Evolutionary conservation across 2,888 invertebrate species (phyloP).

Genomic region (Cephus sareptanus): DNA sequence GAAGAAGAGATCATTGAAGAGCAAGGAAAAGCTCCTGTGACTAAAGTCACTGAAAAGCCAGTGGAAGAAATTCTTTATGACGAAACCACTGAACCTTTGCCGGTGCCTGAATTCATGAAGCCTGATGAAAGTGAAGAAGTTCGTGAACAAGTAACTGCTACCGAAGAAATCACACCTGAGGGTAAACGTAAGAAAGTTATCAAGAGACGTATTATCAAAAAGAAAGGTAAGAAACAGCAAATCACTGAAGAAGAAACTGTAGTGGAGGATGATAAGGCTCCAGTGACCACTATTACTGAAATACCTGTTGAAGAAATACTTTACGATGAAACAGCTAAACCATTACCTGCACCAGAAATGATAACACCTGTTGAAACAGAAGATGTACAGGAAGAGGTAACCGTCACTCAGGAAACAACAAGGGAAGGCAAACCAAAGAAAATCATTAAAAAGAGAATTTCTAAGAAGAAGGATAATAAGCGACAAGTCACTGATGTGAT

Average conservation of each 20-base stretch:
- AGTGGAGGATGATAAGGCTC: constrained; percentile 53
- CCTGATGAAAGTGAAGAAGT: constrained; percentile 51
- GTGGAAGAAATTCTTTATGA: constrained; percentile 43
- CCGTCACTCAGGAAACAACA: constrained; percentile 20
- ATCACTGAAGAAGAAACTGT: constrained; percentile 49
- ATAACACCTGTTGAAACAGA: constrained; percentile 14
- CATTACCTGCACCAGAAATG: constrained; percentile 43
- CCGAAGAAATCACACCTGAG: constrained; percentile 49
- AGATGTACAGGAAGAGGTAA: constrained; percentile 61
- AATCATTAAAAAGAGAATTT: constrained; percentile 62
- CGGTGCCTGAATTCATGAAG: constrained; percentile 27
- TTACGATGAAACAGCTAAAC: constrained; percentile 26
- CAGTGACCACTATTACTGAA: constrained; percentile 61
- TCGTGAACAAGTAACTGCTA: constrained; percentile 54
- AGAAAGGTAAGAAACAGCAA: constrained; percentile 56
- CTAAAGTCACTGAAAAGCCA: constrained; percentile 35
- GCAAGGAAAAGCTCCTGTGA: constrained; percentile 50
- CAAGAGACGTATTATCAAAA: constrained; percentile 59
- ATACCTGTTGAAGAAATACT: constrained; percentile 44
- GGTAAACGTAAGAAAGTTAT: constrained; percentile 54
- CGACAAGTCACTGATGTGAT: constrained; percentile 64
- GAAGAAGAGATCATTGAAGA: constrained; percentile 32
- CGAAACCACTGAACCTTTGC: constrained; percentile 43
- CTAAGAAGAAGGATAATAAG: constrained; percentile 58
- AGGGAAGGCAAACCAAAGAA: constrained; percentile 21